phyloP scores from a whole-genome alignment of 2,888 invertebrate species.

The Exephanes ischioxanthus region DNA sequence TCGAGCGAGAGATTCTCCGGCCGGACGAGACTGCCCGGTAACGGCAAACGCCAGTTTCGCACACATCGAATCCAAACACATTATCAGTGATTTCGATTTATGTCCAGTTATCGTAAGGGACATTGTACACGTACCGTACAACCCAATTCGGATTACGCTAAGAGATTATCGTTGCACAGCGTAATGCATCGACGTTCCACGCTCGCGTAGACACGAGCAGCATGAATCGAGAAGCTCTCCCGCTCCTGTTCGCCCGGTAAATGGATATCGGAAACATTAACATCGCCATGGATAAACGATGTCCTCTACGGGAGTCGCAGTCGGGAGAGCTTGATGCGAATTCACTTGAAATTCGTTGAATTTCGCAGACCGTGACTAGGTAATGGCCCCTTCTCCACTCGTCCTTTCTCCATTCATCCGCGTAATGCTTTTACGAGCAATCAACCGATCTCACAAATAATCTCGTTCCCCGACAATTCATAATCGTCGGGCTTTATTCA shows the following conservation, averaged over 20 bases:
- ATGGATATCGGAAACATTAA: slow-evolving; percentile 69
- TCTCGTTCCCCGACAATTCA: neutral
- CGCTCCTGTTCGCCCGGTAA: slow-evolving; percentile 58
- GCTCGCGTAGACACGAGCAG: slow-evolving; percentile 35
- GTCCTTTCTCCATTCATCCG: slow-evolving; percentile 5
- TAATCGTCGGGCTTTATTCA: neutral
- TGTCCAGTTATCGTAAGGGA: slow-evolving; percentile 79
- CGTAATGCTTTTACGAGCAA: slow-evolving; percentile 34
- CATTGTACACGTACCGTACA: slow-evolving; percentile 73
- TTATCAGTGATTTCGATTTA: slow-evolving; percentile 80
- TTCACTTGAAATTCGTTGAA: slow-evolving; percentile 68
- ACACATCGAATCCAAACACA: slow-evolving; percentile 63
- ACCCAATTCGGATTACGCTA: slow-evolving; percentile 78
- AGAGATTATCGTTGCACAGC: slow-evolving; percentile 74
- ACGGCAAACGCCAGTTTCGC: slow-evolving; percentile 10
- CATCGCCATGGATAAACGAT: slow-evolving; percentile 67
- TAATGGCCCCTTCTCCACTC: slow-evolving; percentile 44
- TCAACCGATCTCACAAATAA: slow-evolving; percentile 40
- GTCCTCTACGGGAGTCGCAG: slow-evolving; percentile 49
- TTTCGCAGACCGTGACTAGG: slow-evolving; percentile 50
- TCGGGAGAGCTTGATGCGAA: slow-evolving; percentile 50
- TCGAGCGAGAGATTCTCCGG: slow-evolving; percentile 14
- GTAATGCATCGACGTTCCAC: slow-evolving; percentile 66
- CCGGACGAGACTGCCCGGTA: slow-evolving; percentile 21
- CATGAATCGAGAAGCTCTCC: slow-evolving; percentile 22